phyloP scores from a whole-genome alignment of 23 tunicate species.

The Botrylloides violaceus region DNA sequence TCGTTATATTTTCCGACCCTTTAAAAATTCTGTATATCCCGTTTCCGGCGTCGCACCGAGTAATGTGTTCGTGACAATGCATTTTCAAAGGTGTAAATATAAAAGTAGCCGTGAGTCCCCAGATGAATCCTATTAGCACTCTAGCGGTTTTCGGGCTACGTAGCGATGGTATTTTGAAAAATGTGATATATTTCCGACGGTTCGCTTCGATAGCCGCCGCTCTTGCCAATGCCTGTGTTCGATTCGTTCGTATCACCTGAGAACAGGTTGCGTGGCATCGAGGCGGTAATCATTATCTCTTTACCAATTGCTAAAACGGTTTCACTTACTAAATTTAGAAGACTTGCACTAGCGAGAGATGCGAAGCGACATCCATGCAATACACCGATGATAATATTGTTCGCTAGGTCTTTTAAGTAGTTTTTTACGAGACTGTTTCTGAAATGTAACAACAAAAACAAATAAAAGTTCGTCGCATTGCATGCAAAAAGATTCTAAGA shows the following conservation, averaged over 20 bases:
- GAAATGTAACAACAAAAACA: too few relatives aligned
- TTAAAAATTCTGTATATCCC: not conserved
- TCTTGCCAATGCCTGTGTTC: conserved; percentile 60
- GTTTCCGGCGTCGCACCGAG: conserved; percentile 28
- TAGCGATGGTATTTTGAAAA: conserved; percentile 18
- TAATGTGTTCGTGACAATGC: conserved; percentile 46
- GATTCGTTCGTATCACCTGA: conserved; percentile 64
- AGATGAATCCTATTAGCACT: conserved; percentile 45
- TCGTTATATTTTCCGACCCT: not conserved
- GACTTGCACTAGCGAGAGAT: conserved; percentile 65
- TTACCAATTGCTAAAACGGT: too few relatives aligned
- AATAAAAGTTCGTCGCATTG: too few relatives aligned
- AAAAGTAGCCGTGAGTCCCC: conserved; percentile 41
- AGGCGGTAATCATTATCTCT: too few relatives aligned
- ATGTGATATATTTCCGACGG: not conserved
- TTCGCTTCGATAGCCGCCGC: conserved; percentile 59
- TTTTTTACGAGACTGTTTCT: conserved; percentile 34
- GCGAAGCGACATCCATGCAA: conserved; percentile 58
- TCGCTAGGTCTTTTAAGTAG: conserved; percentile 36
- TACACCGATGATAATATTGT: conserved; percentile 57
- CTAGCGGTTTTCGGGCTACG: conserved; percentile 53
- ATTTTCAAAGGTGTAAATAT: conserved; percentile 35
- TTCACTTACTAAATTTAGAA: conserved; percentile 66
- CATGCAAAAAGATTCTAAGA: too few relatives aligned
- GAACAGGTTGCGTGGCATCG: too few relatives aligned